These are phyloP conservation scores for Meloidogyne exigua DNA, from an alignment of 1,140 invertebrate species.

Conservation along the genomic window DNA sequence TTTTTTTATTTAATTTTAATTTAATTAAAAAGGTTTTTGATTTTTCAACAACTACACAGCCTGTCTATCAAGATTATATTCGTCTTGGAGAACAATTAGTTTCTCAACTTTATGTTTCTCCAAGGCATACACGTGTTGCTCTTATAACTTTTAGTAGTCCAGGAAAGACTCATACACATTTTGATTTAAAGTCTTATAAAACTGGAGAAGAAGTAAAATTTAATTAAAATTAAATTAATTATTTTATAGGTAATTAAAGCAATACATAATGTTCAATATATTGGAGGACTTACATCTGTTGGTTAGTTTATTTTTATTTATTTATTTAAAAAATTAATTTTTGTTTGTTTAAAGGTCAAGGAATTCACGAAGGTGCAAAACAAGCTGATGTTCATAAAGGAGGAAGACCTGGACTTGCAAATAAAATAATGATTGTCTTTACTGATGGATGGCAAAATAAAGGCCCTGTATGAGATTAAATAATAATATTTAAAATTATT, in stretches of 20 bases:
- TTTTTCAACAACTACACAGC: slow-evolving; percentile 59
- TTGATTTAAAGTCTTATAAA: slow-evolving; percentile 55
- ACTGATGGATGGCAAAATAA: slow-evolving; percentile 61
- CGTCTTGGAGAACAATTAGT: slow-evolving; percentile 46
- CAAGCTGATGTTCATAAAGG: slow-evolving; percentile 41
- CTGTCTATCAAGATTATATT: slow-evolving; percentile 54
- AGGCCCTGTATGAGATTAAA: slow-evolving; percentile 2
- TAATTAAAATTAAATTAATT: neutral
- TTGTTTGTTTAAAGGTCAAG: slow-evolving; percentile 42
- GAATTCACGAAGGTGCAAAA: slow-evolving; percentile 53
- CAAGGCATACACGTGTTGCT: slow-evolving; percentile 59
- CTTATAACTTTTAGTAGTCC: slow-evolving; percentile 54
- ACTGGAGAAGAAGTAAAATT: slow-evolving; percentile 43
- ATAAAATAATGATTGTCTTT: slow-evolving; percentile 55
- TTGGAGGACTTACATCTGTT: slow-evolving; percentile 58
- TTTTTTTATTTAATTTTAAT: slow-evolving; percentile 45
- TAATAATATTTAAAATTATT: neutral
- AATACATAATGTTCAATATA: slow-evolving; percentile 50
- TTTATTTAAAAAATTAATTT: neutral
- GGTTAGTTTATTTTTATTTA: slow-evolving; percentile 35
- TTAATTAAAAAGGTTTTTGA: slow-evolving; percentile 52
- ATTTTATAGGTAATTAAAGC: slow-evolving; percentile 40
- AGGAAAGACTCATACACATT: slow-evolving; percentile 54
- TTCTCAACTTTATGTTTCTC: slow-evolving; percentile 51
- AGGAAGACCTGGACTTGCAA: slow-evolving; percentile 53